Conservation (phyloP, 2,888 invertebrate genomes). For the Pterobdella sp. region DNA sequence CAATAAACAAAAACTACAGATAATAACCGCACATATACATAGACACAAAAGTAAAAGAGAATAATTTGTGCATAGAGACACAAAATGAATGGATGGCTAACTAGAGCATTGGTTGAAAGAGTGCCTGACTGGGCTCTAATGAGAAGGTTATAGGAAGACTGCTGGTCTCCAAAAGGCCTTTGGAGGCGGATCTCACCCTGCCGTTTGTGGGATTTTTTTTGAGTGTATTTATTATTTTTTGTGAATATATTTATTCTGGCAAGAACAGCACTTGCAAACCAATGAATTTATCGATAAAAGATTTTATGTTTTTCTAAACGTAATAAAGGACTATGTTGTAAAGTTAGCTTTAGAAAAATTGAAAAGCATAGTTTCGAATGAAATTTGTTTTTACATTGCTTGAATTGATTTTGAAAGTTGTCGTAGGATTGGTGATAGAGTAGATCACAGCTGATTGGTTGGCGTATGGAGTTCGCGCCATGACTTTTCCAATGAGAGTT, state of each 20-base stretch:
- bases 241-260: not conserved
- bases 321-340: too few species aligned
- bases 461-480: not conserved
- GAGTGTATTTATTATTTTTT: not conserved
- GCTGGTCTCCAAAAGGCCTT: not conserved
- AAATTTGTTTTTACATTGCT: not conserved
- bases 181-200: constrained; percentile 12
- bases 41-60: not conserved
- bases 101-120: not conserved
- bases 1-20: too few species aligned
- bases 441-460: not conserved
- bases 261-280: not conserved
- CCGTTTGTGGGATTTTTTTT: not conserved
- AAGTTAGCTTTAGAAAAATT: too few species aligned
- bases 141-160: not conserved
- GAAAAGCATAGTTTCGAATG: not conserved
- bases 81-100: not conserved
- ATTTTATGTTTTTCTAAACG: too few species aligned
- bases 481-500: not conserved
- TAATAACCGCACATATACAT: too few species aligned
- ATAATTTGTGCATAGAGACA: not conserved
- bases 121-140: not conserved
- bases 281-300: too few species aligned
- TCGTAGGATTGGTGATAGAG: not conserved
- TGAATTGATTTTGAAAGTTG: not conserved